These are phyloP conservation scores for Aphaenogaster ashmeadi DNA, from an alignment of 1,140 invertebrate species.

Conservation along the genomic window DNA sequence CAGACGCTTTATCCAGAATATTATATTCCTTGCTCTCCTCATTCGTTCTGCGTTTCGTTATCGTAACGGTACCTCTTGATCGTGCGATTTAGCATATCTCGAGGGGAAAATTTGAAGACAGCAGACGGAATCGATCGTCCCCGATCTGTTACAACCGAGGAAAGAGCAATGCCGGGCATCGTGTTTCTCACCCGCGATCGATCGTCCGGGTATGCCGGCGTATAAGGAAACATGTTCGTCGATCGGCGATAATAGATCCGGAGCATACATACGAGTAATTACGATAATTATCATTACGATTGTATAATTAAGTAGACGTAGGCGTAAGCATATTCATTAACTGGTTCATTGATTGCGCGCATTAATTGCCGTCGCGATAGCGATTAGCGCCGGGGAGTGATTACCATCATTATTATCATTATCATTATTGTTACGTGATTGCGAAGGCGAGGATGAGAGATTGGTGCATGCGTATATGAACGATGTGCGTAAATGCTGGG, in stretches of 20 bases:
- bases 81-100: constrained; percentile 9
- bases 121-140: background rate
- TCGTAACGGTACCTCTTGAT: background rate
- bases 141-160: background rate
- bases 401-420: constrained; percentile 42
- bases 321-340: constrained; percentile 79
- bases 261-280: constrained; percentile 24
- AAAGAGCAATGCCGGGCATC: background rate
- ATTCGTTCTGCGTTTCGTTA: background rate
- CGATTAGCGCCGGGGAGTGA: constrained; percentile 21
- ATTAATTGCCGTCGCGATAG: constrained; percentile 62
- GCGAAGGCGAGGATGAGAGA: constrained; percentile 30
- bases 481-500: constrained; percentile 44
- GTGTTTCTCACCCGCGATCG: constrained; percentile 20
- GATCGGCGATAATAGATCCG: constrained; percentile 14
- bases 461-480: constrained; percentile 42
- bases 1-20: constrained; percentile 19
- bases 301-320: constrained; percentile 76
- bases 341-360: constrained; percentile 69
- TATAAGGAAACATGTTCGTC: background rate
- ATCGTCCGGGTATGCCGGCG: constrained; percentile 2
- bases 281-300: constrained; percentile 71
- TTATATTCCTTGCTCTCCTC: background rate
- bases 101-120: background rate
- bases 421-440: constrained; percentile 48